A percentile compares a stretch with the other conserved stretches of the same genome.
Conservation (phyloP, 2,113 vertebrate genomes). For the Sporophila hypoxantha region DNA sequence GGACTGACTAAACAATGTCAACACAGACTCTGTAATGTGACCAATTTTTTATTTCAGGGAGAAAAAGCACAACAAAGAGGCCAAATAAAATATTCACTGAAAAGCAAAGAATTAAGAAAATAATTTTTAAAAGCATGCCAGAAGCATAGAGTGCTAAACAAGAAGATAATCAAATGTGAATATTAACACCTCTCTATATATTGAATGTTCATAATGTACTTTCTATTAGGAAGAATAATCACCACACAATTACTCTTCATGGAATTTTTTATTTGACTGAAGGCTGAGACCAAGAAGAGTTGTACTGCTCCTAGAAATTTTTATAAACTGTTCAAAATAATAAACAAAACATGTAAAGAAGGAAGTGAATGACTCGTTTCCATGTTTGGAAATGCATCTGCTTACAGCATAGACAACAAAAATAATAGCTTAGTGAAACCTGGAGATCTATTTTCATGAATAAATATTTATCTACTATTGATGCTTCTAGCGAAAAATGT, state of each 20-base stretch:
- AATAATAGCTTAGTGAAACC: background rate
- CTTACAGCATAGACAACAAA: background rate
- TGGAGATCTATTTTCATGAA: background rate
- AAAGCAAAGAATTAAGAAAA: background rate
- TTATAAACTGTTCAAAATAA: background rate
- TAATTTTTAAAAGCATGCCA: background rate
- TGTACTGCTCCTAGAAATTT: background rate
- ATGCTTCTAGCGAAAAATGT: background rate
- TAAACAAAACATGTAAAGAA: background rate
- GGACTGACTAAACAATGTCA: background rate
- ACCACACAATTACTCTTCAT: background rate
- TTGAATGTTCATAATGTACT: background rate
- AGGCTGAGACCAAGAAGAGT: background rate
- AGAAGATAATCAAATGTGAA: background rate
- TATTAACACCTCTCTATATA: background rate
- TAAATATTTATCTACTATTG: background rate
- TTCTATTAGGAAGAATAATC: background rate
- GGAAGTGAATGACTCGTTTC: background rate
- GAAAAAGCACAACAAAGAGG: background rate
- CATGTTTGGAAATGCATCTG: background rate
- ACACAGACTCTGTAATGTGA: background rate
- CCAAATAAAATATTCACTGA: background rate
- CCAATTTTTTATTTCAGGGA: background rate
- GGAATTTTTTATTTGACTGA: background rate
- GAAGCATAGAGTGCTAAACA: background rate